These are phyloP conservation scores for Microcebus ravelobensis DNA, from an alignment of 2,113 vertebrate species.

Conservation along the genomic window DNA sequence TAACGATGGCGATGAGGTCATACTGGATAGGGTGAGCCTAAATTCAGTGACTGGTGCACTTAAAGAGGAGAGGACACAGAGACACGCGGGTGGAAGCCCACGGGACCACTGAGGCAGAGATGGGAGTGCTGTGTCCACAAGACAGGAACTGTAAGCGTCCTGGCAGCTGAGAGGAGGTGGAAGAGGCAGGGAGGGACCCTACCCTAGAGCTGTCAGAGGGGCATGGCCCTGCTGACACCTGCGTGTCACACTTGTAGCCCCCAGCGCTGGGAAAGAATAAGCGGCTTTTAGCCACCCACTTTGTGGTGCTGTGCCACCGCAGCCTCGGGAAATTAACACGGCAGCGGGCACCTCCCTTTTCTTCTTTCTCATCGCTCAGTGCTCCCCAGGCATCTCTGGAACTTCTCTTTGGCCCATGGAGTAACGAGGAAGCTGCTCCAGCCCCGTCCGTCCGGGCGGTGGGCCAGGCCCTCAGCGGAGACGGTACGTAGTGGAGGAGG, in stretches of 20 bases:
- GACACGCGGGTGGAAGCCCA: background rate
- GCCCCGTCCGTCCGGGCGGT: background rate
- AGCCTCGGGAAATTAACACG: background rate
- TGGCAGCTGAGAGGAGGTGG: background rate
- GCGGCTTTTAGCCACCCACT: background rate
- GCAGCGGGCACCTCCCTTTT: background rate
- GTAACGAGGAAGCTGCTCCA: background rate
- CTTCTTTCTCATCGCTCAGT: background rate
- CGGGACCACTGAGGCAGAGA: background rate
- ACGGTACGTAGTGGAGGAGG: too few relatives aligned
- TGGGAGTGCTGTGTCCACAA: accelerated
- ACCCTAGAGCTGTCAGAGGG: background rate
- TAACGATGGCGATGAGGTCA: background rate
- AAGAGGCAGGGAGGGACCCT: background rate
- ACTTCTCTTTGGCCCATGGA: too few relatives aligned
- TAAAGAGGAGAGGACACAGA: background rate
- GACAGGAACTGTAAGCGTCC: too few relatives aligned
- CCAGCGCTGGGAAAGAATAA: background rate
- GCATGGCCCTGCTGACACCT: background rate
- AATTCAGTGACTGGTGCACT: background rate
- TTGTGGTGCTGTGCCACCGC: background rate
- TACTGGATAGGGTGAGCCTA: too few relatives aligned
- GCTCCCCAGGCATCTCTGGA: background rate
- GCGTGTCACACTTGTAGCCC: background rate
- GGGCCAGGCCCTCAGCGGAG: background rate